Evolutionary conservation across 2,113 vertebrate species (phyloP).

Genomic region (Cricetomys ansorgei): DNA sequence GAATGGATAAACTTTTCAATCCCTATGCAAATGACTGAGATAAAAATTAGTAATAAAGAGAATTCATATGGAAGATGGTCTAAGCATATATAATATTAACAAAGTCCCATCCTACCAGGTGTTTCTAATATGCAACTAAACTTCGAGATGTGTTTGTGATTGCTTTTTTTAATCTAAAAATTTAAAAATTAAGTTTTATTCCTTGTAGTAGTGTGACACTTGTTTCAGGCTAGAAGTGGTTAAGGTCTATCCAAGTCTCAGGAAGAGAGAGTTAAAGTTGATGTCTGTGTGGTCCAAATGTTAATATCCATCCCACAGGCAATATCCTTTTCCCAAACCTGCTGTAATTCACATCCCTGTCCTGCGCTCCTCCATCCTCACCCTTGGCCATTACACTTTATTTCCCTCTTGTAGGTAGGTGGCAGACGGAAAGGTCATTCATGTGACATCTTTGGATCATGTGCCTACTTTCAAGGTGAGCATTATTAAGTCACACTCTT

Average conservation of each 20-base stretch:
- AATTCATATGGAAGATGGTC: background rate
- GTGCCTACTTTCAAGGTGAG: background rate
- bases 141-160: background rate
- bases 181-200: background rate
- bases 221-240: background rate
- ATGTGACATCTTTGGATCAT: conserved; percentile 31
- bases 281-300: conserved; percentile 35
- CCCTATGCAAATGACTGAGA: background rate
- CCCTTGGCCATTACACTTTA: conserved; percentile 65
- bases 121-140: background rate
- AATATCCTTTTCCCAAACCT: conserved; percentile 44
- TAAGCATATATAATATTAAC: background rate
- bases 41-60: background rate
- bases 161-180: background rate
- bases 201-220: background rate
- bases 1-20: background rate
- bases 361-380: background rate
- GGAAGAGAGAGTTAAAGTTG: conserved; percentile 43
- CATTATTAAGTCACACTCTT: background rate
- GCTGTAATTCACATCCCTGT: conserved; percentile 38
- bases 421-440: conserved; percentile 46
- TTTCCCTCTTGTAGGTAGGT: conserved; percentile 43
- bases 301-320: conserved; percentile 37
- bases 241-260: background rate
- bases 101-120: background rate